Conservation (phyloP, 2,888 invertebrate species). For the Synergus gifuensis region DNA sequence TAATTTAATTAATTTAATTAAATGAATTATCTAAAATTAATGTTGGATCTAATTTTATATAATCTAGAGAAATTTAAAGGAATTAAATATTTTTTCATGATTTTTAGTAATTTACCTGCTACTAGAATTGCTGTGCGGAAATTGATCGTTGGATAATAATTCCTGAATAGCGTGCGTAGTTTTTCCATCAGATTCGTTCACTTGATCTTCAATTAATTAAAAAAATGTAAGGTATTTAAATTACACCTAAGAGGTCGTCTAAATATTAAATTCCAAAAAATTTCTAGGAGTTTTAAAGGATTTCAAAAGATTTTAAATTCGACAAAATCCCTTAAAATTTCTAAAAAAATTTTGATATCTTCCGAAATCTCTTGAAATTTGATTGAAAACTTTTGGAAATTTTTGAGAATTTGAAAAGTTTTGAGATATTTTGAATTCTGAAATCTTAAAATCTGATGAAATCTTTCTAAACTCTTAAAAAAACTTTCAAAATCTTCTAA, state of each 20-base stretch:
- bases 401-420: too few species aligned
- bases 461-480: background rate
- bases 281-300: too few species aligned
- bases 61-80: too few species aligned
- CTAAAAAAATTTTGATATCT: too few species aligned
- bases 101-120: conserved; percentile 6
- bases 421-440: too few species aligned
- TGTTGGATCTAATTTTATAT: background rate
- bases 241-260: too few species aligned
- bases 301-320: too few species aligned
- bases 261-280: background rate
- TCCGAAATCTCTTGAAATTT: too few species aligned
- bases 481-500: background rate
- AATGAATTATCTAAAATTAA: background rate
- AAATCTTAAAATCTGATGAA: too few species aligned
- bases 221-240: background rate
- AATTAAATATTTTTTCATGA: background rate
- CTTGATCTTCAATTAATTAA: background rate
- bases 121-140: background rate
- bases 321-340: too few species aligned
- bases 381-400: too few species aligned
- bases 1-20: background rate
- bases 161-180: conserved; percentile 17
- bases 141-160: conserved; percentile 11
- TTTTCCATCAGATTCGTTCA: conserved; percentile 2